A percentile compares a stretch with the other conserved stretches of the same genome.
Evolutionary conservation across 2,888 invertebrate species (phyloP).

Genomic region (Prosapia bicincta): DNA sequence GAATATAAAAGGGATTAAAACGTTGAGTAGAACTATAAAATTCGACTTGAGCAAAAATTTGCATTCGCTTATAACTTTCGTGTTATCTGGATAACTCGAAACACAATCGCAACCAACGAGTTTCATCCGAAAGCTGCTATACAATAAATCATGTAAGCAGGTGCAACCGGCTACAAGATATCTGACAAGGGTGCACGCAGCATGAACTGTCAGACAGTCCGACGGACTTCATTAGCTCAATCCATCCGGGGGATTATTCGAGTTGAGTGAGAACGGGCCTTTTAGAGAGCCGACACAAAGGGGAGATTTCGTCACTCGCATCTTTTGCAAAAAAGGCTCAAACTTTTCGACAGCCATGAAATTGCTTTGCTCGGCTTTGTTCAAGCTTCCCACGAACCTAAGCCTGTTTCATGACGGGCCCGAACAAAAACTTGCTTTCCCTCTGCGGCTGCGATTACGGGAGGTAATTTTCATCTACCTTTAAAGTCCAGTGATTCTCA

Average conservation of each 20-base stretch:
- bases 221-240: neutral
- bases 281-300: neutral
- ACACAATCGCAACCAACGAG: too few relatives aligned
- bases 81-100: too few relatives aligned
- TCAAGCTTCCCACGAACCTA: neutral
- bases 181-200: neutral
- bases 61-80: too few relatives aligned
- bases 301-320: neutral
- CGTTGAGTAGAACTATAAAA: too few relatives aligned
- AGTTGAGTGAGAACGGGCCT: neutral
- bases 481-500: too few relatives aligned
- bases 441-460: too few relatives aligned
- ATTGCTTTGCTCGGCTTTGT: neutral
- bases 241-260: neutral
- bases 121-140: neutral
- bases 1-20: too few relatives aligned
- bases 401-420: too few relatives aligned
- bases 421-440: too few relatives aligned
- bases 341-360: neutral
- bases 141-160: neutral
- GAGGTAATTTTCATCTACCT: too few relatives aligned
- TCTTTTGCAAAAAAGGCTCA: neutral
- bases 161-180: neutral
- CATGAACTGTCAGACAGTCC: neutral
- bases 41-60: too few relatives aligned